Evolutionary conservation across 1,140 invertebrate genomes (phyloP), one percentile per base, ranked within the genome.

Genomic region (Pogonognathellus flavescens): DNA sequence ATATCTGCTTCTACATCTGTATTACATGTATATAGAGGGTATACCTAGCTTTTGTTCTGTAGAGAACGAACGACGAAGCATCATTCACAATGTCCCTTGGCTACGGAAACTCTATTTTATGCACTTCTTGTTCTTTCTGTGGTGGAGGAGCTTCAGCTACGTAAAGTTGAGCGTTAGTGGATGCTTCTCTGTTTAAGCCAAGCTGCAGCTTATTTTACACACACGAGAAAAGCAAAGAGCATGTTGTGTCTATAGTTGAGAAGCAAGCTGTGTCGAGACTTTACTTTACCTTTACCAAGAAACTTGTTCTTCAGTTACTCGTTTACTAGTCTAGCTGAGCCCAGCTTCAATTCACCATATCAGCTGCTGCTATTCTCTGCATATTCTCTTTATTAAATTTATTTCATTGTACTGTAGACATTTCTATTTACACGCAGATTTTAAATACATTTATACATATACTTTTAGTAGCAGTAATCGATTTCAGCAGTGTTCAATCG

Each of bases 341-440:
- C 70, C 70, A 76, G 70, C 31, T 76, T 76, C 31, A 76, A 76
- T 49, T 76, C 31, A 76, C 70, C 70, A 76, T 76, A 76, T 76
- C 70, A 76, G 70, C 70, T 76, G 70, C 70, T 76, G 25, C 70
- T 76, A 25, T 50, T 50, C 70, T 76, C 31, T 76, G 25, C 41
- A 16, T 49, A 76, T 41, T 76, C 41, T 76, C 70, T 14, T 41
- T 76, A 76, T 41, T 41, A 41, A 41, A 31, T 50, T 76, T 76
- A 76, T 76, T 76, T 76, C 41, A 41, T 41, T 41, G 31, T 41
- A 41, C 31, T 41, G 11, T 16, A 76, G 70, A 50, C 25, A 50
- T 50, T 76, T 76, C 10, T 18, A 10, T 76, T 49, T 4, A 41
- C 31, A 41, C 31, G 31, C 6, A 50, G 49, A 76, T 76, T 76